Evolutionary conservation across 2,888 invertebrate species (phyloP).

Genomic region (Cylloceria caligata): DNA sequence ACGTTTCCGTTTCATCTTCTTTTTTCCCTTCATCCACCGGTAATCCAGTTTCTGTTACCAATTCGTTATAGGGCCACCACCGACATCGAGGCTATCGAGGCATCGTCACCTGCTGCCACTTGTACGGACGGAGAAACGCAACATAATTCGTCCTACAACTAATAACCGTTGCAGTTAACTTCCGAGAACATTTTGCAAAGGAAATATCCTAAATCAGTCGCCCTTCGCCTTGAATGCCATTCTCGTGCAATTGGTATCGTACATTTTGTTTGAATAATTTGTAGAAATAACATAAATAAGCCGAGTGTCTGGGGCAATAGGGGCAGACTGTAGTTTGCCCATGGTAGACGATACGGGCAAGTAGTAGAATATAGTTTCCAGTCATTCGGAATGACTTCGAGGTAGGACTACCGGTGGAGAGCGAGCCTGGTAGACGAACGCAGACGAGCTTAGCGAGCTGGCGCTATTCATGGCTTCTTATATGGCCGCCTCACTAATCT

Average conservation of each 20-base stretch:
- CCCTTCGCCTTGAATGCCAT: neutral
- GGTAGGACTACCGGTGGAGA: conserved; percentile 4
- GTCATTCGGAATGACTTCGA: conserved; percentile 28
- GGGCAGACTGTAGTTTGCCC: conserved; percentile 29
- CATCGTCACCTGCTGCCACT: conserved; percentile 69
- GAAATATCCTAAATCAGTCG: conserved; percentile 33
- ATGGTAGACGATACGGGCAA: conserved; percentile 25
- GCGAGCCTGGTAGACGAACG: conserved; percentile 34
- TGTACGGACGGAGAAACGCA: conserved; percentile 36
- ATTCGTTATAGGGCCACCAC: conserved; percentile 69
- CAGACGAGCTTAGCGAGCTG: conserved; percentile 43
- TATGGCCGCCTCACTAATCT: conserved; percentile 65
- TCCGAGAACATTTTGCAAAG: conserved; percentile 6
- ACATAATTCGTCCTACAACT: conserved; percentile 60
- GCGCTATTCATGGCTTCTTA: conserved; percentile 53
- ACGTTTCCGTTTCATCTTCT: conserved; percentile 71
- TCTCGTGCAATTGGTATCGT: conserved; percentile 5
- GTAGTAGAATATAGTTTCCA: conserved; percentile 22
- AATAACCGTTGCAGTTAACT: neutral
- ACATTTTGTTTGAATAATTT: conserved; percentile 29
- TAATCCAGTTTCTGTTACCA: conserved; percentile 73
- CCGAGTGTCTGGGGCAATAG: conserved; percentile 15
- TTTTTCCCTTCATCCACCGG: conserved; percentile 46
- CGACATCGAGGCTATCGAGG: conserved; percentile 69
- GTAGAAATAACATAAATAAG: neutral